Conservation (phyloP, 1,140 invertebrate species). For the Varroa destructor region DNA sequence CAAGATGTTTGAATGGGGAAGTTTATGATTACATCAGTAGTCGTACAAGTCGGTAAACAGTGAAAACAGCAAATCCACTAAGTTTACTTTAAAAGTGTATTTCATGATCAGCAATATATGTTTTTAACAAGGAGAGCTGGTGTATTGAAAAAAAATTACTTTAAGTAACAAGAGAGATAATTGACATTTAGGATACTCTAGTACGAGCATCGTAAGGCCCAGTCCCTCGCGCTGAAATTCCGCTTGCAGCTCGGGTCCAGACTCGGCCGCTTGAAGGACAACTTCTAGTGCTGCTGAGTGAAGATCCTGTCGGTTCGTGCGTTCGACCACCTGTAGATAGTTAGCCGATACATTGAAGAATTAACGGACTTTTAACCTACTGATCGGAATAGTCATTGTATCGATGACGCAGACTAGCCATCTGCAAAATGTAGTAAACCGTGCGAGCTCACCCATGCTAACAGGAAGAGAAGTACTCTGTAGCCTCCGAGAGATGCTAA, state of each 20-base stretch:
- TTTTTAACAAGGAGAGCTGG: too few species aligned
- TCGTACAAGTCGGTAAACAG: too few species aligned
- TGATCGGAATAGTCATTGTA: neutral
- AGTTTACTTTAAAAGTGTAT: too few species aligned
- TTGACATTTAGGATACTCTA: constrained; percentile 16
- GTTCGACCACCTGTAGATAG: constrained; percentile 6
- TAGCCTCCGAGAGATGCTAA: constrained; percentile 12
- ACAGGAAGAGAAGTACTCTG: constrained; percentile 11
- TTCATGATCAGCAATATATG: too few species aligned
- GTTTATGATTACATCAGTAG: too few species aligned
- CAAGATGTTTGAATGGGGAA: too few species aligned
- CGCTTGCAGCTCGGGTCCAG: neutral
- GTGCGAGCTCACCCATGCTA: neutral
- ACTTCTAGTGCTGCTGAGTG: constrained; percentile 4
- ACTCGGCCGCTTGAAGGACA: neutral
- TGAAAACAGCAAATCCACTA: too few species aligned
- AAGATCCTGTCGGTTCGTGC: neutral
- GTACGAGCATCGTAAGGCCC: neutral
- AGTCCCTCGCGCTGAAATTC: constrained; percentile 2
- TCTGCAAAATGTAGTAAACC: neutral
- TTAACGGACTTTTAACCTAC: too few species aligned
- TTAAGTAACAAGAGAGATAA: constrained; percentile 12
- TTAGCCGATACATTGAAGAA: too few species aligned
- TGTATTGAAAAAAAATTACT: too few species aligned
- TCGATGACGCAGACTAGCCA: neutral